These are phyloP conservation scores for Drosophila miranda DNA, from an alignment of 1,140 invertebrate species.

Conservation along the genomic window DNA sequence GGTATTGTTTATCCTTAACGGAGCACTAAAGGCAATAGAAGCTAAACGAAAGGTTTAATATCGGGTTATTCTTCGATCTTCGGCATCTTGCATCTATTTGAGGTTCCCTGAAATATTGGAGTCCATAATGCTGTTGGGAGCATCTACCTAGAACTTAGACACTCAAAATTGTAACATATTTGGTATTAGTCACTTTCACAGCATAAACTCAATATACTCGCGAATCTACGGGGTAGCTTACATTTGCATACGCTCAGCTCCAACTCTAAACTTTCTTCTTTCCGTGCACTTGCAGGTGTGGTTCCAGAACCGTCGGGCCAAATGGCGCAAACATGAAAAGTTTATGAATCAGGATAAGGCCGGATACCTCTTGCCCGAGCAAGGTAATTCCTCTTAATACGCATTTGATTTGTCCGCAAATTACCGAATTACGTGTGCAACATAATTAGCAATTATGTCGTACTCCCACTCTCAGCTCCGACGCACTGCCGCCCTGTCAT, in stretches of 20 bases:
- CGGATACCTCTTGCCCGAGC: constrained; percentile 78
- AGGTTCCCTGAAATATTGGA: no score
- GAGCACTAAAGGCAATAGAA: background rate
- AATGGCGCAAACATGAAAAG: constrained; percentile 93
- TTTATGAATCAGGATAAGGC: constrained; percentile 82
- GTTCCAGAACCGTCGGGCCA: constrained; percentile 99
- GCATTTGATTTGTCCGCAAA: constrained; percentile 44
- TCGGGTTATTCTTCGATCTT: background rate
- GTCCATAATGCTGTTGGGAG: no score
- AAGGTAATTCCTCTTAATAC: constrained; percentile 69
- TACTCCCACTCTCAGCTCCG: no score
- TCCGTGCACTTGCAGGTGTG: constrained; percentile 90
- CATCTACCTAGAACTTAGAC: no score
- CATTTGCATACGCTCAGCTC: constrained; percentile 35
- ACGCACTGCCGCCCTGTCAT: no score
- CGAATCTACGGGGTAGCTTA: background rate
- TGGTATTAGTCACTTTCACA: background rate
- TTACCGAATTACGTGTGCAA: constrained; percentile 70
- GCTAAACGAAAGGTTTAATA: no score
- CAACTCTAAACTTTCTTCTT: constrained; percentile 31
- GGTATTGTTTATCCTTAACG: background rate
- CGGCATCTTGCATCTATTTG: no score
- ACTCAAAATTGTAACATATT: no score
- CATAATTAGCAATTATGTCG: constrained; percentile 65
- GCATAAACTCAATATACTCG: background rate